Conservation (phyloP, 2,888 invertebrate genomes). For the Drosophila peninsularis region DNA sequence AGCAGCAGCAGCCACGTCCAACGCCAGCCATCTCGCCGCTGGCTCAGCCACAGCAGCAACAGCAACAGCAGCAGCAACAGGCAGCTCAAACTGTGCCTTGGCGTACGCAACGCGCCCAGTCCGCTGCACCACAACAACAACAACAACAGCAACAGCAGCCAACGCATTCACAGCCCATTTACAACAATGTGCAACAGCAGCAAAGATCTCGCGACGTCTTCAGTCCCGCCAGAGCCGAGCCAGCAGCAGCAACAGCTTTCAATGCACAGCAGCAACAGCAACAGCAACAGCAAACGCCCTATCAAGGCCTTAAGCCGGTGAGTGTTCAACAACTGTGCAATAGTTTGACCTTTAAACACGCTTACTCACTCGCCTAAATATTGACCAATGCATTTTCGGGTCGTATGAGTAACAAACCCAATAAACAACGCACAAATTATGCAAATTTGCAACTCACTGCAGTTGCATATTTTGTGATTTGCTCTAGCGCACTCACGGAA, state of each 20-base stretch:
- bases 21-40: constrained; percentile 62
- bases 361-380: constrained; percentile 36
- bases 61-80: constrained; percentile 65
- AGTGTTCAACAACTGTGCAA: constrained; percentile 35
- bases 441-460: background rate
- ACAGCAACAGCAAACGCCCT: constrained; percentile 73
- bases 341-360: constrained; percentile 25
- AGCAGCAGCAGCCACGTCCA: constrained; percentile 57
- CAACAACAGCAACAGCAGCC: constrained; percentile 63
- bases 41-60: constrained; percentile 62
- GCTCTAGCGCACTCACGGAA: constrained; percentile 50
- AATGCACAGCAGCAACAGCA: constrained; percentile 67
- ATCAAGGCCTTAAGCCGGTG: constrained; percentile 78
- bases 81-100: constrained; percentile 76
- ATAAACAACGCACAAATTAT: background rate
- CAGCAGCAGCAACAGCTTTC: constrained; percentile 67
- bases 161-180: constrained; percentile 77
- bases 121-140: constrained; percentile 56
- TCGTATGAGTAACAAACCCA: constrained; percentile 23
- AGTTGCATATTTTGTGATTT: constrained; percentile 13
- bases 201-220: constrained; percentile 79
- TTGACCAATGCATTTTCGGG: constrained; percentile 18
- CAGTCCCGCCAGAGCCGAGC: constrained; percentile 72
- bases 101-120: constrained; percentile 80
- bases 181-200: constrained; percentile 77